A percentile compares a stretch with the other conserved stretches of the same genome.
Conservation (phyloP, 2,797 vertebrate genomes). For the Sebastes iracundus region DNA sequence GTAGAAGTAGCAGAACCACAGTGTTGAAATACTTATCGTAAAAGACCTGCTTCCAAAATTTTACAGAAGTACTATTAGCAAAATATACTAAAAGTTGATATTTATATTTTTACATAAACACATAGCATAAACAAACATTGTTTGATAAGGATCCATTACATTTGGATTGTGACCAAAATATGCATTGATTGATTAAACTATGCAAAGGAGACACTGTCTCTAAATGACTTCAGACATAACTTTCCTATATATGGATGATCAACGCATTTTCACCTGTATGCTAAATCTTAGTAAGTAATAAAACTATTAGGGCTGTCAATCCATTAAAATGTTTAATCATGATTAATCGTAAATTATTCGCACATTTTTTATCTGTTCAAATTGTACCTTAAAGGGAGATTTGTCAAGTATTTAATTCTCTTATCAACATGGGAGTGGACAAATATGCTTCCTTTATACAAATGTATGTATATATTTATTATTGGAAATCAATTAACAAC, state of each 20-base stretch:
- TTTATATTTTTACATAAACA: neutral
- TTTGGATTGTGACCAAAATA: neutral
- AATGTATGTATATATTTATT: too few species aligned
- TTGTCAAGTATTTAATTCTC: too few species aligned
- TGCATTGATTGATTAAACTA: neutral
- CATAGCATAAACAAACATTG: neutral
- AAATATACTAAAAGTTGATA: neutral
- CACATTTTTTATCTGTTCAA: too few species aligned
- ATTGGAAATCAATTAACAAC: too few species aligned
- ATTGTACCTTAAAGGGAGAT: too few species aligned
- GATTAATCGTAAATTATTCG: too few species aligned
- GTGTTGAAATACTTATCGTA: neutral
- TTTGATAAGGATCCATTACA: neutral
- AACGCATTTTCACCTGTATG: too few species aligned
- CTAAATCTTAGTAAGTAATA: too few species aligned
- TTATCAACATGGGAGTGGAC: too few species aligned
- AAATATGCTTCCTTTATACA: too few species aligned
- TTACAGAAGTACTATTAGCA: neutral
- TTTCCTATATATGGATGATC: neutral
- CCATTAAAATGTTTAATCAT: too few species aligned
- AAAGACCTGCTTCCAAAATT: neutral
- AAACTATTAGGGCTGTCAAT: too few species aligned
- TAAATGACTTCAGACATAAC: neutral
- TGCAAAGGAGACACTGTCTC: neutral
- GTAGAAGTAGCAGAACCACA: neutral